A percentile compares a stretch with the other conserved stretches of the same genome.
These are phyloP conservation scores for Lanius ludovicianus DNA, from an alignment of 2,113 vertebrate species.

Conservation along the genomic window DNA sequence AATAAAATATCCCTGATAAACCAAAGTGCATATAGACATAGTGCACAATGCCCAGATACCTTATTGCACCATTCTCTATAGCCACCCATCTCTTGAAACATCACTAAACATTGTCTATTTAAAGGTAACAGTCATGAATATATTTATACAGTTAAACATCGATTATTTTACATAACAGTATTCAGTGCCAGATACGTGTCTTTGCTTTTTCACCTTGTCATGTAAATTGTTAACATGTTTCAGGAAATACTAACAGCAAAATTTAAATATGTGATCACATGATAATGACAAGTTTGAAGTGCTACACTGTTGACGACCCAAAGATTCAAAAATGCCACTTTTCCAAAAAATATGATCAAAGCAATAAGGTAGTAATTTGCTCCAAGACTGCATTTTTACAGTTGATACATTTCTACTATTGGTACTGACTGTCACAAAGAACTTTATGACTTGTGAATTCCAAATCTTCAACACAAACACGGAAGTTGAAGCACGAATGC, in stretches of 20 bases:
- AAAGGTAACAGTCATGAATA: slow-evolving; percentile 97
- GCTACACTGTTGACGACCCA: slow-evolving; percentile 72
- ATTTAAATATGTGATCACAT: slow-evolving; percentile 88
- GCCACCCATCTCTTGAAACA: slow-evolving; percentile 84
- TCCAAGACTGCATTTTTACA: slow-evolving; percentile 35
- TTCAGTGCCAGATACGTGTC: slow-evolving; percentile 86
- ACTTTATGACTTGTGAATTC: slow-evolving; percentile 34
- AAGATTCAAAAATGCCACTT: slow-evolving; percentile 60
- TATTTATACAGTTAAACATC: slow-evolving; percentile 93
- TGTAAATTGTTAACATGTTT: slow-evolving; percentile 71
- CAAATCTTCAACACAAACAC: slow-evolving; percentile 38
- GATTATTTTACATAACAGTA: slow-evolving; percentile 94
- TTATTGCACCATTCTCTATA: slow-evolving; percentile 85
- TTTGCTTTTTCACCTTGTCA: slow-evolving; percentile 77
- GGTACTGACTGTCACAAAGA: slow-evolving; percentile 56
- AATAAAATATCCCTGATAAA: slow-evolving; percentile 99
- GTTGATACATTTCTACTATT: slow-evolving; percentile 12
- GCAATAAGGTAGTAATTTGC: slow-evolving; percentile 50
- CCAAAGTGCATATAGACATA: slow-evolving; percentile 98
- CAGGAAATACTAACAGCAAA: slow-evolving; percentile 88
- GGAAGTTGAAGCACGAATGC: slow-evolving; percentile 6
- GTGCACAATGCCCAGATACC: slow-evolving; percentile 90
- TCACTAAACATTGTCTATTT: slow-evolving; percentile 84
- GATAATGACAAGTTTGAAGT: slow-evolving; percentile 91
- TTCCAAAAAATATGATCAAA: slow-evolving; percentile 39